phyloP scores from a whole-genome alignment of 2,888 invertebrate genomes.

The Cataglyphis livida region DNA sequence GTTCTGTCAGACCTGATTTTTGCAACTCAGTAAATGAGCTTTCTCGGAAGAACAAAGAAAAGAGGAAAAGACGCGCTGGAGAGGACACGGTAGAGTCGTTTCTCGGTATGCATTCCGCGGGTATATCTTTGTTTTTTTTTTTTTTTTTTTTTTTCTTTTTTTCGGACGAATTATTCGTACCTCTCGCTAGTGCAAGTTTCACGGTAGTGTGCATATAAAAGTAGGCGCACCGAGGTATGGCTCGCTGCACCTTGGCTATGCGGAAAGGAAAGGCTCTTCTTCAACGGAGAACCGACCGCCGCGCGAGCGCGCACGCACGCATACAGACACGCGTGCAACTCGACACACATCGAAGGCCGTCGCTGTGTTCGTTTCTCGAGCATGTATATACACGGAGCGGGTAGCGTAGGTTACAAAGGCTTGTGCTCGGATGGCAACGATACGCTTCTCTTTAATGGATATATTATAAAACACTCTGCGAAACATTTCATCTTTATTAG shows the following conservation, averaged over 20 bases:
- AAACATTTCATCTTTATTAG: slow-evolving; percentile 65
- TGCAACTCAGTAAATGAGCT: slow-evolving; percentile 15
- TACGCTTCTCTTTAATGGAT: slow-evolving; percentile 63
- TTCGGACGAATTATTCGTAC: slow-evolving; percentile 80
- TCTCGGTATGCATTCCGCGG: slow-evolving; percentile 73
- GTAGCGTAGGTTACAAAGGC: slow-evolving; percentile 60
- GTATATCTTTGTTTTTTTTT: slow-evolving; percentile 44
- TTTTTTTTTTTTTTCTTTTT: slow-evolving; percentile 49
- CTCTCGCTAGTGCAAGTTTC: slow-evolving; percentile 76
- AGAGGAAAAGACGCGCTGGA: slow-evolving; percentile 59
- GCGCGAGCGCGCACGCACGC: slow-evolving; percentile 26
- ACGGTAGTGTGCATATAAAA: slow-evolving; percentile 73
- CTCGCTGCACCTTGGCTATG: slow-evolving; percentile 85
- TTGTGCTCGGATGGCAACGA: slow-evolving; percentile 65
- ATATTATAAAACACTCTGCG: slow-evolving; percentile 69
- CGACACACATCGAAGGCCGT: not conserved
- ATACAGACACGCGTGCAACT: not conserved
- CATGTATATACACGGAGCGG: not conserved
- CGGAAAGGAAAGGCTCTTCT: slow-evolving; percentile 85
- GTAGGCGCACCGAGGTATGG: slow-evolving; percentile 77
- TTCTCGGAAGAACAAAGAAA: slow-evolving; percentile 46
- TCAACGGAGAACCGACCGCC: slow-evolving; percentile 59
- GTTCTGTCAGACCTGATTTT: slow-evolving; percentile 7
- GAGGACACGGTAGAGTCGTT: slow-evolving; percentile 78
- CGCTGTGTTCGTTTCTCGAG: not conserved